These are phyloP conservation scores for Drosophila falleni DNA, from an alignment of 2,888 invertebrate species.

Conservation along the genomic window DNA sequence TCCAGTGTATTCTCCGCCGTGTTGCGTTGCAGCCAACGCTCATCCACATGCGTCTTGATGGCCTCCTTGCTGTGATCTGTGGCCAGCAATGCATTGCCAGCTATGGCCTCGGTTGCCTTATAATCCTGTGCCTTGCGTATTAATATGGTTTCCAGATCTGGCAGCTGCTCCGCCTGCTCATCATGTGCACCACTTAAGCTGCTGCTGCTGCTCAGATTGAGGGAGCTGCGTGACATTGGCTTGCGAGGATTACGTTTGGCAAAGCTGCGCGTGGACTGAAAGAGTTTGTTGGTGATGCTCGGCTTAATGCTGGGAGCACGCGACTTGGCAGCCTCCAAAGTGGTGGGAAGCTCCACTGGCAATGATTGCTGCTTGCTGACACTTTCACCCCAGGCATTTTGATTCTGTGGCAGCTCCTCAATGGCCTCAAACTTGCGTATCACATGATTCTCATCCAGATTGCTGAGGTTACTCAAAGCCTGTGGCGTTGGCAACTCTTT, in stretches of 20 bases:
- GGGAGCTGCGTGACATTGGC: slow-evolving; percentile 85
- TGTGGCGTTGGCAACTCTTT: slow-evolving; percentile 60
- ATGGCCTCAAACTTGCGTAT: slow-evolving; percentile 81
- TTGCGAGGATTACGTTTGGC: slow-evolving; percentile 92
- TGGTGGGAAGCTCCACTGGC: slow-evolving; percentile 25
- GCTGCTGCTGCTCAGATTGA: slow-evolving; percentile 32
- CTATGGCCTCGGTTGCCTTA: slow-evolving; percentile 56
- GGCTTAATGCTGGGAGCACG: slow-evolving; percentile 54
- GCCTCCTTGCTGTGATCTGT: slow-evolving; percentile 50
- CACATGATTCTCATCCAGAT: slow-evolving; percentile 69
- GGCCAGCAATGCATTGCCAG: slow-evolving; percentile 60
- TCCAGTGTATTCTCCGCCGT: slow-evolving; percentile 52
- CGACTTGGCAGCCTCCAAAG: slow-evolving; percentile 16
- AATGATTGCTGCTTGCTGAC: slow-evolving; percentile 71
- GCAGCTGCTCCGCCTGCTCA: slow-evolving; percentile 65
- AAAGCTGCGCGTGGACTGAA: slow-evolving; percentile 87
- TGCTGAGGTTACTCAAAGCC: slow-evolving; percentile 56
- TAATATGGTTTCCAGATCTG: slow-evolving; percentile 85
- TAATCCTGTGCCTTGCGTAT: slow-evolving; percentile 81
- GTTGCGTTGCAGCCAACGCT: slow-evolving; percentile 87
- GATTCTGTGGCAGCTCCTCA: slow-evolving; percentile 74
- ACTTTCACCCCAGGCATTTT: slow-evolving; percentile 86
- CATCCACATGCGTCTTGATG: slow-evolving; percentile 84
- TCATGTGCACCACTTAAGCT: background rate
- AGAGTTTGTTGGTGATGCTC: slow-evolving; percentile 88